Conservation (phyloP, 2,888 invertebrate genomes). For the Halocaridina rubra region DNA sequence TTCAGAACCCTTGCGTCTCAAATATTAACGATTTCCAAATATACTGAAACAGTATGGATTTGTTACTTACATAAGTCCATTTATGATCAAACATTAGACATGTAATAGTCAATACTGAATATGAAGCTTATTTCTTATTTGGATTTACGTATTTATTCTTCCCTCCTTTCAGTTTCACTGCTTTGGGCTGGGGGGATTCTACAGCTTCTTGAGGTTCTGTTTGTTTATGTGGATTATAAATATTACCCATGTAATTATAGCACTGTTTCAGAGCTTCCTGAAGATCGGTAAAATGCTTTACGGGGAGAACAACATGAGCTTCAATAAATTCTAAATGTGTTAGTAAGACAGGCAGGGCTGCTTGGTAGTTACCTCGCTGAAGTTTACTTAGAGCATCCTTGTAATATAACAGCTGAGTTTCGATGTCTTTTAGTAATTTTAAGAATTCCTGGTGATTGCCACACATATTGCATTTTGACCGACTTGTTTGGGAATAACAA, state of each 20-base stretch:
- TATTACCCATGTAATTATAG: constrained; percentile 29
- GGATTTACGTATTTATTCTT: constrained; percentile 1
- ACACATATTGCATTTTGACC: constrained; percentile 35
- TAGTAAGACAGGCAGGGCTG: constrained; percentile 30
- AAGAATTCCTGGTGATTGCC: constrained; percentile 39
- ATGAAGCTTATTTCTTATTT: too few species aligned
- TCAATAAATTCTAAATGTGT: constrained; percentile 34
- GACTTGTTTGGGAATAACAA: constrained; percentile 23
- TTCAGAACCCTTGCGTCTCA: too few species aligned
- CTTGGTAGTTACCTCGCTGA: not conserved
- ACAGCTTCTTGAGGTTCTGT: not conserved
- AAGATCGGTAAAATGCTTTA: constrained; percentile 47
- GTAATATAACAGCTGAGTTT: constrained; percentile 12
- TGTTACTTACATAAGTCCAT: too few species aligned
- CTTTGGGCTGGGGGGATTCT: not conserved
- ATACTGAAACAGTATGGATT: too few species aligned
- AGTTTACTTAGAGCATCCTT: constrained; percentile 10
- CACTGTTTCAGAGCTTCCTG: constrained; percentile 49
- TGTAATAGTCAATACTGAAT: too few species aligned
- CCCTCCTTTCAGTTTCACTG: not conserved
- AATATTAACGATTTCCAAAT: too few species aligned
- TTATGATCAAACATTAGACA: too few species aligned
- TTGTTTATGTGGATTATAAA: not conserved
- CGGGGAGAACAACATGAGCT: constrained; percentile 27
- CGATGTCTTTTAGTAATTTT: constrained; percentile 41